Evolutionary conservation across 1,140 invertebrate species (phyloP).

Genomic region (Trialeurodes vaporariorum): DNA sequence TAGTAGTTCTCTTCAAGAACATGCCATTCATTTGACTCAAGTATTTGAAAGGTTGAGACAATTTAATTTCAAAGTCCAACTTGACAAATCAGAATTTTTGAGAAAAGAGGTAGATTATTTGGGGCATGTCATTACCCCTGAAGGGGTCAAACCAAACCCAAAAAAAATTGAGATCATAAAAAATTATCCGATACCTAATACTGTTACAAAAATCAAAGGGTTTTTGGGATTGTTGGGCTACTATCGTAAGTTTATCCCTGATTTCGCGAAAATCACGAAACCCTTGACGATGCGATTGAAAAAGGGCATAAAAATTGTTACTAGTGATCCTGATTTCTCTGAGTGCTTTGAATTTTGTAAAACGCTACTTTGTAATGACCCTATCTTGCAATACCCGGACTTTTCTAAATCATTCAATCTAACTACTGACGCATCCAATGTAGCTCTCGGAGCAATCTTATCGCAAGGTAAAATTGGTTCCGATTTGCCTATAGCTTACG

Average conservation of each 20-base stretch:
- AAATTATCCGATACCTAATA: not conserved
- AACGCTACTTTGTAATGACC: slow-evolving; percentile 30
- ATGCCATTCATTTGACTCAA: slow-evolving; percentile 11
- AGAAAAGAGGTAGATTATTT: slow-evolving; percentile 25
- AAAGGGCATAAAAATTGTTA: slow-evolving; percentile 7
- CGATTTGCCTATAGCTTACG: slow-evolving; percentile 30
- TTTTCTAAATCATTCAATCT: slow-evolving; percentile 24
- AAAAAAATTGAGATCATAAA: slow-evolving; percentile 22
- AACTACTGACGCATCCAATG: slow-evolving; percentile 22
- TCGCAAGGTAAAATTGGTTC: slow-evolving; percentile 19
- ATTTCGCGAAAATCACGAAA: slow-evolving; percentile 25
- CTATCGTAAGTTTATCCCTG: slow-evolving; percentile 31
- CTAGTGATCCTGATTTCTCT: slow-evolving; percentile 6
- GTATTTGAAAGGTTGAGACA: slow-evolving; percentile 24
- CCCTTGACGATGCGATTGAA: slow-evolving; percentile 27
- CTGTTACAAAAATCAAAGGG: slow-evolving; percentile 25
- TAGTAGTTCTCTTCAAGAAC: slow-evolving; percentile 24
- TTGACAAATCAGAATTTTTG: slow-evolving; percentile 27
- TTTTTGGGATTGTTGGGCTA: slow-evolving; percentile 32
- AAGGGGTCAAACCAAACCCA: slow-evolving; percentile 26
- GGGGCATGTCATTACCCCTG: slow-evolving; percentile 25
- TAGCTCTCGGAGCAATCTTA: slow-evolving; percentile 14
- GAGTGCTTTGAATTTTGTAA: slow-evolving; percentile 33
- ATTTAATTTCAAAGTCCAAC: slow-evolving; percentile 28
- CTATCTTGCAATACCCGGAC: slow-evolving; percentile 22